These are phyloP conservation scores for Mamestra brassicae DNA, from an alignment of 2,888 invertebrate genomes.

Conservation along the genomic window DNA sequence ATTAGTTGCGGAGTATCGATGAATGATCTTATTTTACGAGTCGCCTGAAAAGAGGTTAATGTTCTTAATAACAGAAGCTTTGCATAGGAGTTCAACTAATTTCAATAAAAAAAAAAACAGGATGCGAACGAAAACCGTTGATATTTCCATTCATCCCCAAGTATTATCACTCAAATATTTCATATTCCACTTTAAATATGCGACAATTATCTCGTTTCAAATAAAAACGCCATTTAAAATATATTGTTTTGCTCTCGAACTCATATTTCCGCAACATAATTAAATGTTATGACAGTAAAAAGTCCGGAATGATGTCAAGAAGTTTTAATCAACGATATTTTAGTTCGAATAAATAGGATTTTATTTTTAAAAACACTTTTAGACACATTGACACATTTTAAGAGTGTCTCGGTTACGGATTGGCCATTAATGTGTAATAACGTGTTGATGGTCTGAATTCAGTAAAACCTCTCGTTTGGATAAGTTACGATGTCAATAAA, in stretches of 20 bases:
- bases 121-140: constrained; percentile 38
- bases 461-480: constrained; percentile 24
- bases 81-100: constrained; percentile 13
- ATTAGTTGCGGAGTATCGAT: constrained; percentile 2
- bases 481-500: constrained; percentile 40
- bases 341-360: constrained; percentile 37
- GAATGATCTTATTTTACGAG: constrained; percentile 16
- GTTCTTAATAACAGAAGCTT: constrained; percentile 18
- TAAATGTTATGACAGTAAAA: constrained; percentile 56
- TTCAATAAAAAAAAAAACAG: constrained; percentile 21
- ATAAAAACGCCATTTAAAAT: constrained; percentile 33
- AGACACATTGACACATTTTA: constrained; percentile 58
- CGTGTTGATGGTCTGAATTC: constrained; percentile 32
- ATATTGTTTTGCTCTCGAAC: constrained; percentile 9
- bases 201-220: constrained; percentile 43
- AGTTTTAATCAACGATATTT: constrained; percentile 53
- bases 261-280: constrained; percentile 46
- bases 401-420: constrained; percentile 34
- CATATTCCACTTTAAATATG: constrained; percentile 25
- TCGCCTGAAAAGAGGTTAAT: constrained; percentile 2
- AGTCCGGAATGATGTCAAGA: constrained; percentile 39
- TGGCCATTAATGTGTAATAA: constrained; percentile 44
- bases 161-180: constrained; percentile 43
- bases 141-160: constrained; percentile 42
- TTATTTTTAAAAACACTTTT: constrained; percentile 48